Evolutionary conservation across 1,140 invertebrate species (phyloP).

Genomic region (Choristoneura fumiferana): DNA sequence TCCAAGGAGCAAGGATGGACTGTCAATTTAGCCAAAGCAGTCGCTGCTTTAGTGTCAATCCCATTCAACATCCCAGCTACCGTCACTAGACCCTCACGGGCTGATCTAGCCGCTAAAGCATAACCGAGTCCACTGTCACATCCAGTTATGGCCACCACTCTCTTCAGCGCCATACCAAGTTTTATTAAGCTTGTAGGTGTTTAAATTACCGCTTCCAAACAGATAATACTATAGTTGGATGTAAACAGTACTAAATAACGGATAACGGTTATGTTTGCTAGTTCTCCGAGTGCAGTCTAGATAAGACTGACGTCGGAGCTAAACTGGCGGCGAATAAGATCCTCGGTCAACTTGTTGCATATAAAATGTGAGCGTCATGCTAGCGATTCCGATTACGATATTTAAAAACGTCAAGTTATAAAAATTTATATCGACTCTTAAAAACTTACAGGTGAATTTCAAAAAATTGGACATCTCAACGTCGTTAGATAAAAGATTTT

Average conservation of each 20-base stretch:
- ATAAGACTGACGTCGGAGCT: neutral
- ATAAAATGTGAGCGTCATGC: conserved; percentile 21
- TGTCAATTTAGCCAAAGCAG: conserved; percentile 42
- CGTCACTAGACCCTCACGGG: conserved; percentile 81
- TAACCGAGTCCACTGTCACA: conserved; percentile 92
- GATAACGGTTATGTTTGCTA: no score
- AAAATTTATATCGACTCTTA: no score
- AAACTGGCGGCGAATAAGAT: conserved; percentile 40
- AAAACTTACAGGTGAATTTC: no score
- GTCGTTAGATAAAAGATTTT: no score
- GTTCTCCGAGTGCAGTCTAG: neutral
- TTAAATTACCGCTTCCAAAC: neutral
- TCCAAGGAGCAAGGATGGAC: conserved; percentile 81
- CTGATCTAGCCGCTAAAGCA: conserved; percentile 82
- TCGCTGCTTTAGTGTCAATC: conserved; percentile 66
- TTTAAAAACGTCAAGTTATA: no score
- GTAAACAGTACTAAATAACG: neutral
- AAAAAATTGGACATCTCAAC: no score
- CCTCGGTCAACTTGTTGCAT: conserved; percentile 41
- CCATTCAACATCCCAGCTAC: conserved; percentile 85
- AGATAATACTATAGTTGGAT: conserved; percentile 16
- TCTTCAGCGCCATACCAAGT: conserved; percentile 41
- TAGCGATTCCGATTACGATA: no score
- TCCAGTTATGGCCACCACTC: conserved; percentile 85
- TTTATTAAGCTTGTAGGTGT: neutral